Conservation (phyloP, 2,888 invertebrate species). For the Perithous albicinctus region DNA sequence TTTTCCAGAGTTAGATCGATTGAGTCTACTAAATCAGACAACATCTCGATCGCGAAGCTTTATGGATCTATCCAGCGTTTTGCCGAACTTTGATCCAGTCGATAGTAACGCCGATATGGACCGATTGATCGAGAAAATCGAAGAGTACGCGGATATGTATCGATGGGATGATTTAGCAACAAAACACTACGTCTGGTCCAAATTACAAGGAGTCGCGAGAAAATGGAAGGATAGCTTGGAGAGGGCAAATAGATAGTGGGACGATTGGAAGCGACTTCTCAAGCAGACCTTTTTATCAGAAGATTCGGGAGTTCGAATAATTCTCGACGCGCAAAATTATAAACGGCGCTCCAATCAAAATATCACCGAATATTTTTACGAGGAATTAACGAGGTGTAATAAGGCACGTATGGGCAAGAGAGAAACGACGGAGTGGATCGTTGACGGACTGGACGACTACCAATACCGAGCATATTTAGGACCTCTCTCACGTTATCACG, state of each 20-base stretch:
- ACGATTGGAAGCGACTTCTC: conserved; percentile 45
- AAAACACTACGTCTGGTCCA: conserved; percentile 68
- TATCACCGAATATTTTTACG: conserved; percentile 63
- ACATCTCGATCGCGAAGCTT: neutral
- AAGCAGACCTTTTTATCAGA: conserved; percentile 7
- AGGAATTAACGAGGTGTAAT: neutral
- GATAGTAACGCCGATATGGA: conserved; percentile 54
- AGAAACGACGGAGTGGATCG: conserved; percentile 20
- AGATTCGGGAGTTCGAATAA: conserved; percentile 25
- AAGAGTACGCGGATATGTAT: conserved; percentile 69
- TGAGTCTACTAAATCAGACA: conserved; percentile 8
- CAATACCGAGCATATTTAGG: conserved; percentile 66
- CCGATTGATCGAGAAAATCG: conserved; percentile 68
- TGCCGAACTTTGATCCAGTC: conserved; percentile 63
- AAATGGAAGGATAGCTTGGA: conserved; percentile 71
- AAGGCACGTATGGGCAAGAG: neutral
- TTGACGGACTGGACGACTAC: conserved; percentile 63
- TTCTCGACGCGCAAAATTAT: conserved; percentile 66
- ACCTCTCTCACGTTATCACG: conserved; percentile 66
- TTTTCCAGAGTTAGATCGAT: conserved; percentile 2
- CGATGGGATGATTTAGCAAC: conserved; percentile 68
- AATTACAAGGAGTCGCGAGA: conserved; percentile 70
- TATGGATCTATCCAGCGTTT: conserved; percentile 15
- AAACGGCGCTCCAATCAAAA: conserved; percentile 58
- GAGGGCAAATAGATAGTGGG: conserved; percentile 11